Percentiles rank a stretch among this genome's conserved stretches.
These are phyloP conservation scores for Conopomorpha cramerella DNA, from an alignment of 1,140 invertebrate genomes.

Conservation along the genomic window DNA sequence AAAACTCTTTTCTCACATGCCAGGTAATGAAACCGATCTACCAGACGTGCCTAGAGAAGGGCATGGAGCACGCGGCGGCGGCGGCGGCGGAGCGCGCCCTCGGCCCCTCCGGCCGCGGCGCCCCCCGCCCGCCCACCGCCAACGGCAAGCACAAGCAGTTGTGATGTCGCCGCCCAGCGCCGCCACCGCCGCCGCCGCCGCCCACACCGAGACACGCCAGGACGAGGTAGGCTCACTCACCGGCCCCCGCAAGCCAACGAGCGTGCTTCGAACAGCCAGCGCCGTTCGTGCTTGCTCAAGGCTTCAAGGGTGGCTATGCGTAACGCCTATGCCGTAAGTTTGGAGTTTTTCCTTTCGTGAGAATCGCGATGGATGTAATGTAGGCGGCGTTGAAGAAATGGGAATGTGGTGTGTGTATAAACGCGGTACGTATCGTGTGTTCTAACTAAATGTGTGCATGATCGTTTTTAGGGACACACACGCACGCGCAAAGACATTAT, in stretches of 20 bases:
- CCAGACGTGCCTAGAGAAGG: slow-evolving; percentile 75
- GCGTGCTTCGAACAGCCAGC: too few relatives aligned
- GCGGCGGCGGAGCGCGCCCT: slow-evolving; percentile 68
- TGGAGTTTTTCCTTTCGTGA: neutral
- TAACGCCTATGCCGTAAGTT: neutral
- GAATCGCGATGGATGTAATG: neutral
- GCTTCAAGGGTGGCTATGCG: neutral
- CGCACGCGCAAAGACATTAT: too few relatives aligned
- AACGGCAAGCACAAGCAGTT: slow-evolving; percentile 67
- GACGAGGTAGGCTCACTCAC: too few relatives aligned
- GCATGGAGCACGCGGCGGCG: slow-evolving; percentile 76
- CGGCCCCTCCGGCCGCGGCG: slow-evolving; percentile 43
- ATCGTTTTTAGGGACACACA: too few relatives aligned
- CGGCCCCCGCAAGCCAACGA: too few relatives aligned
- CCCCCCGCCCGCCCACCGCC: slow-evolving; percentile 21
- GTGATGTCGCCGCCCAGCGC: slow-evolving; percentile 40
- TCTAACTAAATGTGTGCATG: too few relatives aligned
- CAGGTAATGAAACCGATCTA: slow-evolving; percentile 83
- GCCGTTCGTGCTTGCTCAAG: too few relatives aligned
- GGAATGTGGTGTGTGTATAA: too few relatives aligned
- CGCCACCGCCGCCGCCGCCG: neutral
- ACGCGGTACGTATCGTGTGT: too few relatives aligned
- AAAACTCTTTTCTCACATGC: too few relatives aligned
- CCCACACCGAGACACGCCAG: neutral
- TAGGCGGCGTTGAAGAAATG: neutral